Percentiles rank a stretch among this genome's conserved stretches.
Evolutionary conservation across 1,140 invertebrate species (phyloP).

Genomic region (Littorina saxatilis): DNA sequence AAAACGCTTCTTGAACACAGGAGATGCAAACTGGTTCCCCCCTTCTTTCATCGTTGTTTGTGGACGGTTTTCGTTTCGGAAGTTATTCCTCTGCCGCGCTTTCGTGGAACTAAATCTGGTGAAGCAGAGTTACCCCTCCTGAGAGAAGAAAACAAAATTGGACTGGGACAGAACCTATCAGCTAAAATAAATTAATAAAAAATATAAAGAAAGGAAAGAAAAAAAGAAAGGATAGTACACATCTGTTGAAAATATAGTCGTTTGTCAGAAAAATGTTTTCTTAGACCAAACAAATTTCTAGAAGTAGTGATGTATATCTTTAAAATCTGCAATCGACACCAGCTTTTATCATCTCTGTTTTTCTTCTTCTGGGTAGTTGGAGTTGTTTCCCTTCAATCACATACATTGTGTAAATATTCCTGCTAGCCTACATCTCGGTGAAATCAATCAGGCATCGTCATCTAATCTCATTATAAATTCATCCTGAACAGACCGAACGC

Average conservation of each 20-base stretch:
- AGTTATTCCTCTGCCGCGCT: constrained; percentile 8
- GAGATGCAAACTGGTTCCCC: neutral
- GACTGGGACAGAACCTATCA: neutral
- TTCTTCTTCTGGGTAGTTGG: neutral
- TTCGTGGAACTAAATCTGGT: neutral
- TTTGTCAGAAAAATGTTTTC: too few relatives aligned
- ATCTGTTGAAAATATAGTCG: too few relatives aligned
- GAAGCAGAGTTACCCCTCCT: constrained; percentile 3
- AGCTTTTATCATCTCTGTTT: too few relatives aligned
- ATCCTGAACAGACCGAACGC: neutral
- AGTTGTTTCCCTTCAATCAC: constrained; percentile 13
- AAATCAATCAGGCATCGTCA: too few relatives aligned
- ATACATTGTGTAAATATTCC: neutral
- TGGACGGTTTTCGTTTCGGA: neutral
- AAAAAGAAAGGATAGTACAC: too few relatives aligned
- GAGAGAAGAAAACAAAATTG: neutral
- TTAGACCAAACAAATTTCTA: too few relatives aligned
- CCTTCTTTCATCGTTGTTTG: neutral
- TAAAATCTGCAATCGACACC: too few relatives aligned
- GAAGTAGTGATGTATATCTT: too few relatives aligned
- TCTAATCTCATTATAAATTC: constrained; percentile 19
- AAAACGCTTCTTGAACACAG: constrained; percentile 34
- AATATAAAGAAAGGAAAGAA: too few relatives aligned
- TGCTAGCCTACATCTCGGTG: too few relatives aligned
- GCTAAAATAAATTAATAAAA: too few relatives aligned